A percentile compares a stretch with the other conserved stretches of the same genome.
Evolutionary conservation across 1,140 invertebrate species (phyloP).

Genomic region (Drosophila prosaltans): DNA sequence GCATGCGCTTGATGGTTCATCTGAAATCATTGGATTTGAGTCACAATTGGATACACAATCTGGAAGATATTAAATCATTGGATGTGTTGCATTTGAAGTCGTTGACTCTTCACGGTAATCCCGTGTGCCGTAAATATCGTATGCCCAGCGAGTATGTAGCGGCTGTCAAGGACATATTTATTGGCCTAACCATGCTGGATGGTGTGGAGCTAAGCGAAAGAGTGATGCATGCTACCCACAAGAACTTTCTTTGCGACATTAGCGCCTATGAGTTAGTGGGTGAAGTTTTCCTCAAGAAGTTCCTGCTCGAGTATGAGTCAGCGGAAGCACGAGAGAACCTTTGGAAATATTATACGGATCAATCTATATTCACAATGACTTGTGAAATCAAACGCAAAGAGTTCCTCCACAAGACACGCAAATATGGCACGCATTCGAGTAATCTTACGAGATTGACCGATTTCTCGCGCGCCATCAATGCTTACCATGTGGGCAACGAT

Average conservation of each 20-base stretch:
- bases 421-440: conserved; percentile 51
- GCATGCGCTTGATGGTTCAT: conserved; percentile 47
- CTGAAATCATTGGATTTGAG: conserved; percentile 66
- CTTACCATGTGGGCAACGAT: conserved; percentile 33
- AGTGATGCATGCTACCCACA: conserved; percentile 45
- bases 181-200: conserved; percentile 63
- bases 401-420: conserved; percentile 36
- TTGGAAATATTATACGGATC: conserved; percentile 42
- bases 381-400: conserved; percentile 31
- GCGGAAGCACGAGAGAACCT: conserved; percentile 37
- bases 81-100: conserved; percentile 58
- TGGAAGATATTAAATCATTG: conserved; percentile 44
- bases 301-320: conserved; percentile 52
- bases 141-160: conserved; percentile 83
- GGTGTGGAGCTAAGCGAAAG: conserved; percentile 52
- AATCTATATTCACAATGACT: conserved; percentile 65
- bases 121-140: conserved; percentile 83
- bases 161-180: conserved; percentile 83
- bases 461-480: conserved; percentile 27
- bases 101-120: conserved; percentile 84
- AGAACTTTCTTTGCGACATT: conserved; percentile 64
- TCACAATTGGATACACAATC: conserved; percentile 66
- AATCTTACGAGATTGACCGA: conserved; percentile 47
- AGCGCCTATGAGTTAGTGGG: conserved; percentile 63
- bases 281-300: conserved; percentile 54